Conservation (phyloP, 2,888 invertebrate species). For the Plebejus argus region DNA sequence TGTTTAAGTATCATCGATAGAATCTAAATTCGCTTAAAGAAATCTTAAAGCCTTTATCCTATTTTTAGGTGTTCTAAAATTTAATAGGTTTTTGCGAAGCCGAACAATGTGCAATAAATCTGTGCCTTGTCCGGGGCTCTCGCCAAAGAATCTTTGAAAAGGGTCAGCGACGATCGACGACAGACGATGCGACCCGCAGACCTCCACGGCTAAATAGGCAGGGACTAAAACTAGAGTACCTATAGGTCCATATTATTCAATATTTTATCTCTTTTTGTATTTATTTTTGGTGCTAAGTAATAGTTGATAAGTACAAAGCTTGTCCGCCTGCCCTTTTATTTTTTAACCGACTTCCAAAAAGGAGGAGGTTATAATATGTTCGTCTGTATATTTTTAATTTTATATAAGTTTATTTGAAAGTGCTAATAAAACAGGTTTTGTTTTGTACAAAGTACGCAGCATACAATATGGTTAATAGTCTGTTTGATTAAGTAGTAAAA, state of each 20-base stretch:
- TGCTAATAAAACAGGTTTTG: not conserved
- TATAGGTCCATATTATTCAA: too few species aligned
- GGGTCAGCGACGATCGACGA: conserved; percentile 12
- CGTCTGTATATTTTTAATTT: too few species aligned
- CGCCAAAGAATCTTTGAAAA: conserved; percentile 23
- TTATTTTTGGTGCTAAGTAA: not conserved
- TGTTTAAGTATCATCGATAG: not conserved
- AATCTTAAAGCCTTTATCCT: not conserved
- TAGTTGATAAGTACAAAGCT: too few species aligned
- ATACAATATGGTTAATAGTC: not conserved
- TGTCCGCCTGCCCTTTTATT: not conserved
- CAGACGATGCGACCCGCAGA: not conserved
- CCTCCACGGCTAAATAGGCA: not conserved
- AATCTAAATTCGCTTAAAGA: not conserved
- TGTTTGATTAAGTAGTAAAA: not conserved
- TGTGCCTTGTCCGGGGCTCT: conserved; percentile 1
- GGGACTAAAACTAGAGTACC: too few species aligned
- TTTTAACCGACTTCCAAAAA: too few species aligned
- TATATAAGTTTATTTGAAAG: too few species aligned
- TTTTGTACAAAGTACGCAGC: not conserved
- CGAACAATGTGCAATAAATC: conserved; percentile 28
- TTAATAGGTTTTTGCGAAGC: conserved; percentile 11
- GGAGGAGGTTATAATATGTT: too few species aligned
- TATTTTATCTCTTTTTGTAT: not conserved
- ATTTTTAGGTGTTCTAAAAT: conserved; percentile 8